These are phyloP conservation scores for Leptodactylus fuscus DNA, from an alignment of 2,113 vertebrate species.

Conservation along the genomic window DNA sequence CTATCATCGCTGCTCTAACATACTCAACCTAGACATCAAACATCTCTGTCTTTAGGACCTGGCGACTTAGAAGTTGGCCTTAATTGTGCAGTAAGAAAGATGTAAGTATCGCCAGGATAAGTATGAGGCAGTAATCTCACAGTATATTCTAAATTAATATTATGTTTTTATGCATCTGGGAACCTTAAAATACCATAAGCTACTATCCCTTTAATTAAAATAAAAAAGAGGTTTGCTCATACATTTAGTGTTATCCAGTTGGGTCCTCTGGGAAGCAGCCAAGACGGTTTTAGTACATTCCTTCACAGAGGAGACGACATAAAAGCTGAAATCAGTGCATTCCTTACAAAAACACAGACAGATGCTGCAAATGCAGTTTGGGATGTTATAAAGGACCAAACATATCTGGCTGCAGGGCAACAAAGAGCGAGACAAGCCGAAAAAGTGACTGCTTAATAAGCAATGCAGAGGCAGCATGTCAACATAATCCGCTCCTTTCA, in stretches of 20 bases:
- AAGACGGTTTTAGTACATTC: constrained; percentile 14
- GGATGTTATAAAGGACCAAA: constrained; percentile 49
- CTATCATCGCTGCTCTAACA: no score
- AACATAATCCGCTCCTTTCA: constrained; percentile 26
- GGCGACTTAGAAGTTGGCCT: no score
- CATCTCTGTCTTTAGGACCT: no score
- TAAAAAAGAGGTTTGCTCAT: background rate
- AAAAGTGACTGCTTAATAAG: constrained; percentile 40
- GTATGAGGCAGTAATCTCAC: background rate
- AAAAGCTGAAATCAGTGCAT: constrained; percentile 50
- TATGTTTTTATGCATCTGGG: background rate
- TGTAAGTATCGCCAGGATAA: no score
- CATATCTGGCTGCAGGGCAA: constrained; percentile 50
- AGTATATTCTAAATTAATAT: background rate
- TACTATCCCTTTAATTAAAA: background rate
- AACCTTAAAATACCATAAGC: background rate
- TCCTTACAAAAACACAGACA: constrained; percentile 58
- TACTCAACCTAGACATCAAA: no score
- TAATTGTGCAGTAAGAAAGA: no score
- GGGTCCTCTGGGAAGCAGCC: constrained; percentile 19
- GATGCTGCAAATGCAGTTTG: constrained; percentile 44
- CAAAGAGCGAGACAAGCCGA: constrained; percentile 22
- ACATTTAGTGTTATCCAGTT: constrained; percentile 18
- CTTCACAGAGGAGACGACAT: constrained; percentile 21
- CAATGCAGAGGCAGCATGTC: constrained; percentile 22